Evolutionary conservation across 1,140 invertebrate species (phyloP), one percentile per base, ranked within the genome.

Genomic region (Brachionus rubens): DNA sequence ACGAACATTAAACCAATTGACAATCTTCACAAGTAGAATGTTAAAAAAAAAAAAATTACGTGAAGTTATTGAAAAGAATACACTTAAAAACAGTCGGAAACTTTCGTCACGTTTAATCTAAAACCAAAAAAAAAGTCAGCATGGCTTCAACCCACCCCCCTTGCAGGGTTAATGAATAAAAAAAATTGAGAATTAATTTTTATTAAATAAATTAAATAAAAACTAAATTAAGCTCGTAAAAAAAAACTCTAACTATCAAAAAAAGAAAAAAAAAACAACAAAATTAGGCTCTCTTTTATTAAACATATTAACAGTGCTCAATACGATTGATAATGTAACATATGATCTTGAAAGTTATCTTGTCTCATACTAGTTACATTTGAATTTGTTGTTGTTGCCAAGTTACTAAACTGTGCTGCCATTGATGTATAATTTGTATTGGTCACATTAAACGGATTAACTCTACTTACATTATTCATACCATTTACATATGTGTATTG

Each of bases 271-370:
- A 46, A 16, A 16, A 16, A 41, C 3, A 40, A 62, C 1, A 30
- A 62, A 62, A 62, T 36, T 65, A 65, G 59, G 59, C 59, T 65
- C 59, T 65, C 33, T 46, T 62, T 41, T 65, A 26, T 41, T 26
- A 65, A 28, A 12, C n/a, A 59, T 12, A 5, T 21, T 56, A 30
- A 46, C 26, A 10, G 9, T 65, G 10, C 7, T 65, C 24, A 65
- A 43, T 41, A 65, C 21, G 59, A 24, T 65, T 65, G 59, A 43
- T 65, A 65, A 21, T 65, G 36, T 46, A 65, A 26, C 21, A 46
- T 28, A 24, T 65, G 59, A 43, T 65, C 59, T 65, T 65, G 59
- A n/a, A 43, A 65, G 19, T 46, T 65, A 6, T 59, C 36, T 33
- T 16, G 36, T n/a, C 36, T 59, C 2, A 59, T 14, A 16, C 36